Evolutionary conservation across 2,888 invertebrate genomes (phyloP), one percentile per base, ranked within the genome.

Genomic region (Bimastos eiseni): DNA sequence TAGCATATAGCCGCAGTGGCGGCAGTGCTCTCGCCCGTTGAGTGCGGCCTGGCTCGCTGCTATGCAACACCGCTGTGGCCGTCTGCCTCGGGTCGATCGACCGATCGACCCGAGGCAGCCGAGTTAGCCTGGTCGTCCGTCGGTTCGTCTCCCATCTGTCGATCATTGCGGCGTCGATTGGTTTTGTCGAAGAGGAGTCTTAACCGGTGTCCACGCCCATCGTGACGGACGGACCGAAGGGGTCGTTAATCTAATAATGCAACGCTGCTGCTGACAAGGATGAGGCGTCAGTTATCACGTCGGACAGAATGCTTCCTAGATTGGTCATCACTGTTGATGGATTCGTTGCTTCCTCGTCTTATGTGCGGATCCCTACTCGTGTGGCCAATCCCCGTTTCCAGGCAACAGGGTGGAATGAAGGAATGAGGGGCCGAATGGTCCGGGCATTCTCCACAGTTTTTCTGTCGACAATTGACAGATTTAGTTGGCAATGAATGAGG

Each of bases 181-280:
- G 70, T n/a, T 3, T 70, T 70, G 70, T 70, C 70, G 70, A n/a
- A n/a, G 70, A 70, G 70, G 70, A 30, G 30, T 70, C 70, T 70
- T 70, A 70, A 70, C 70, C 70, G 70, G 44, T 70, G 70, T 70
- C 70, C 70, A 70, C 70, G 70, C 70, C 70, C n/a, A 70, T 70
- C 70, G 70, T 49, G 30, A n/a, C 70, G n/a, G n/a, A 70, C 30
- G 41, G 41, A 41, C 8, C 70, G 70, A 70, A 70, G 70, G 70
- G 70, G 70, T 70, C 70, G 70, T 70, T 70, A 70, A n/a, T n/a
- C 70, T 70, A 70, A 70, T 70, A n/a, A 70, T n/a, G 30, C 13
- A 30, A 30, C 6, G 15, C 6, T 41, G 41, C 41, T 30, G 70
- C 49, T 49, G 49, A 1, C 49, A 17, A 2, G 8, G 30, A 5